Base-by-base conservation (phyloP, 2,888 invertebrate species). In the Drosophila mercatorum region DNA sequence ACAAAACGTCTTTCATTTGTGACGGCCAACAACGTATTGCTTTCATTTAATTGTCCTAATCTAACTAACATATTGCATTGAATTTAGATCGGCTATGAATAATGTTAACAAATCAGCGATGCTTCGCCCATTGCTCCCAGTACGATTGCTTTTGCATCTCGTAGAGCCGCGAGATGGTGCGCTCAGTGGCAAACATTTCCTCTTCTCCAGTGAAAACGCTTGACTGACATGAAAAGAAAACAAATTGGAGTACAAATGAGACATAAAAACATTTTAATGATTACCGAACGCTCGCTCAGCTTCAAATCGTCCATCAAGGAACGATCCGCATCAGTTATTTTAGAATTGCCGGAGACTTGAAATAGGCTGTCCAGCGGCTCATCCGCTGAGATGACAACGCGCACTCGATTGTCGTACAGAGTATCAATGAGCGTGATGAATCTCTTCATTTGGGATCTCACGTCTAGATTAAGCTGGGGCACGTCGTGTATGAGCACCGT, bases 391-490 rank as follows among this genome's bases (percentile, higher is more conserved):
- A 98, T 95, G 0, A 99, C 96, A 47, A 99, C 95, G 91, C 96
- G 94, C 70, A 98, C 97, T 94, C 95, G 96, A 90, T 97, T 96
- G 93, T 99, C 99, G 92, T 99, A 99, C 11, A 99, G 94, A 0
- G 98, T 98, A 92, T 99, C 99, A 83, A 99, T 98, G 17, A 99
- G 94, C 0, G 98, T 98, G 72, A 99, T 99, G 92, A 99, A 99
- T 78, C 99, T 94, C 89, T 99, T 94, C 59, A 98, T 95, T 93
- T 97, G 97, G n/a, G 97, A 97, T 92, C 97, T 96, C 51, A 95
- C 93, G 78, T 94, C 94, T 49, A 97, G 93, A 85, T 96, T 97
- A 91, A 99, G 93, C 90, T 96, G 95, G 1, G 98, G 99, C 56
- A 99, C 94, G 92, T 98, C 95, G 81, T 98, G 94, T 84, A 99